A percentile compares a stretch with the other conserved stretches of the same genome.
Evolutionary conservation across 2,888 invertebrate genomes (phyloP).

Genomic region (Lamellibrachia satsuma): DNA sequence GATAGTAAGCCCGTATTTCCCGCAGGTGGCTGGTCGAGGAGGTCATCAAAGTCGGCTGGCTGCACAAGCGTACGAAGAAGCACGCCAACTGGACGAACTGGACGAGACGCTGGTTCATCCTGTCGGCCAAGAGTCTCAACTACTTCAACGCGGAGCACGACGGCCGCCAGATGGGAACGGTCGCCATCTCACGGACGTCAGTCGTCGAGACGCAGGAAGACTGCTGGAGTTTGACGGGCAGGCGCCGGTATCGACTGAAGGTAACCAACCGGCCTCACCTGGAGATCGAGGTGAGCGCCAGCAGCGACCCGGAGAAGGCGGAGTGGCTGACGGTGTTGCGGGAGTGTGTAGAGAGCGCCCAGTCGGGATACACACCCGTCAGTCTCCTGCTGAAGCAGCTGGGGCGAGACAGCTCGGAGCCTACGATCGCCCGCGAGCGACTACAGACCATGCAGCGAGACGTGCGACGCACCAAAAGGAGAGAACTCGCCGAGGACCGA

Average conservation of each 20-base stretch:
- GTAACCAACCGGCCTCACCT: conserved; percentile 35
- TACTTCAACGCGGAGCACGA: conserved; percentile 34
- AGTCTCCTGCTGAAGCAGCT: conserved; percentile 26
- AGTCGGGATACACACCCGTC: conserved; percentile 25
- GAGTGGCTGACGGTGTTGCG: conserved; percentile 31
- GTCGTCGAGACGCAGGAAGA: not conserved
- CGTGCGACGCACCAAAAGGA: not conserved
- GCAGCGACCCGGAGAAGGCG: conserved; percentile 18
- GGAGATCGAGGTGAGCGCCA: conserved; percentile 38
- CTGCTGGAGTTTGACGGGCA: conserved; percentile 13
- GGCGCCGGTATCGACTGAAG: conserved; percentile 34
- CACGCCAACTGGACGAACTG: conserved; percentile 44
- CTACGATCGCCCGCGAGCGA: not conserved
- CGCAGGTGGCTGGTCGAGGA: conserved; percentile 39
- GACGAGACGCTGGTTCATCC: conserved; percentile 40
- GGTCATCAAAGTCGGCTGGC: conserved; percentile 39
- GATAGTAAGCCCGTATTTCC: not conserved
- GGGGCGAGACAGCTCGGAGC: not conserved
- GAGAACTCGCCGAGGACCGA: not conserved
- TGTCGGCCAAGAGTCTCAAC: conserved; percentile 34
- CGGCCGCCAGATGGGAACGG: conserved; percentile 14
- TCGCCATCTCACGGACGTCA: not conserved
- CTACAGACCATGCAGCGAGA: not conserved
- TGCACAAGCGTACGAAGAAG: conserved; percentile 38
- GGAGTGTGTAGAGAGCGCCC: conserved; percentile 25